phyloP scores from a whole-genome alignment of 2,797 vertebrate genomes.

The Masticophis lateralis region DNA sequence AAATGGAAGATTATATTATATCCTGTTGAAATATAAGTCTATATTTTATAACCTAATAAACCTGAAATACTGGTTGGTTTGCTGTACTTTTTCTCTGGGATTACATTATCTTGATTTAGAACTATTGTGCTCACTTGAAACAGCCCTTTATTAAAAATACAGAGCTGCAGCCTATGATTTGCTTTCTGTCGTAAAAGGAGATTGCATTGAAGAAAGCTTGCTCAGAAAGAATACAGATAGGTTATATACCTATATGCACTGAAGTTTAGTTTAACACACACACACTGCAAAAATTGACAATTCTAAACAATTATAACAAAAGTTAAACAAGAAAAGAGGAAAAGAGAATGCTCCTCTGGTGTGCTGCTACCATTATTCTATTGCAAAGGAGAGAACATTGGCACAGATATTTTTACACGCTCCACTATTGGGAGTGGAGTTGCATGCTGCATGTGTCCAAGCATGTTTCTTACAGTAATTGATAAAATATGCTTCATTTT shows the following conservation, averaged over 20 bases:
- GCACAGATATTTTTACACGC: not conserved
- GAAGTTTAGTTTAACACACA: not conserved
- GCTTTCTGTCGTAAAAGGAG: conserved; percentile 12
- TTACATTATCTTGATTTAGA: conserved; percentile 29
- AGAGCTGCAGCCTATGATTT: conserved; percentile 24
- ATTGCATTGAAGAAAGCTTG: not conserved
- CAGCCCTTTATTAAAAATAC: not conserved
- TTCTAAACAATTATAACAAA: not conserved
- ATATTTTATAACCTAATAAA: conserved; percentile 78
- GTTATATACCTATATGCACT: not conserved
- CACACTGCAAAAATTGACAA: not conserved
- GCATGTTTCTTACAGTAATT: conserved; percentile 15
- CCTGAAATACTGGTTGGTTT: conserved; percentile 54
- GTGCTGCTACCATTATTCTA: not conserved
- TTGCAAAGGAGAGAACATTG: conserved; percentile 12
- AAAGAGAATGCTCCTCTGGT: not conserved
- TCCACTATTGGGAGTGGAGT: not conserved
- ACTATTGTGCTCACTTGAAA: not conserved
- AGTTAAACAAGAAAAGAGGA: conserved; percentile 1
- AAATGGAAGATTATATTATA: conserved; percentile 71
- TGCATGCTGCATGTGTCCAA: not conserved
- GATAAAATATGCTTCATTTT: conserved; percentile 8
- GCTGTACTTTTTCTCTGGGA: conserved; percentile 49
- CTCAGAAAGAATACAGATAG: not conserved
- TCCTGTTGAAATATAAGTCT: conserved; percentile 74